A percentile compares a stretch with the other conserved stretches of the same genome.
Conservation (phyloP, 2,888 invertebrate genomes). For the Lasius fuliginosus region DNA sequence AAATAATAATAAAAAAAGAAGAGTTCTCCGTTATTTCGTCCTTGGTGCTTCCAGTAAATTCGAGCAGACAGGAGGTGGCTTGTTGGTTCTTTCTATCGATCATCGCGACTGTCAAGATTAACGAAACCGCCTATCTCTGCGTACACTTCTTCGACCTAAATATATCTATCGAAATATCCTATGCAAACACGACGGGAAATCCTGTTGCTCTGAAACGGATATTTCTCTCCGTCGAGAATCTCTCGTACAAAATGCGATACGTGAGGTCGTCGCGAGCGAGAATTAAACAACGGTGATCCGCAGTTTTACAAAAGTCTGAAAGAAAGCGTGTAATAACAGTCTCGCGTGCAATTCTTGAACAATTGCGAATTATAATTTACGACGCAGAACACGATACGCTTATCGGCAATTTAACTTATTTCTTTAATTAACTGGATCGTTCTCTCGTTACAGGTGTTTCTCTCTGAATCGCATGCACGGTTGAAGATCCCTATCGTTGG, state of each 20-base stretch:
- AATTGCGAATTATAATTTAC: slow-evolving; percentile 6
- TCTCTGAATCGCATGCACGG: background rate
- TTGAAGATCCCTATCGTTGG: background rate
- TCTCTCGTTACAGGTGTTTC: background rate
- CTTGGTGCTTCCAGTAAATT: slow-evolving; percentile 1
- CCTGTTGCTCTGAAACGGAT: background rate
- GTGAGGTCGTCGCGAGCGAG: background rate
- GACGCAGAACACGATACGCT: background rate
- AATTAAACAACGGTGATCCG: background rate
- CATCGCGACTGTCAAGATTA: background rate
- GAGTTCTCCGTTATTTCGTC: background rate
- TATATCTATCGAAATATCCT: slow-evolving; percentile 3
- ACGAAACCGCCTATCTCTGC: slow-evolving; percentile 14
- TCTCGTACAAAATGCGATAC: background rate
- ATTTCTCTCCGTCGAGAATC: background rate
- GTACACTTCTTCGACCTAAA: slow-evolving; percentile 17
- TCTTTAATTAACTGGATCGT: background rate
- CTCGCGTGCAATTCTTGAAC: background rate
- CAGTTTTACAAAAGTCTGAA: background rate
- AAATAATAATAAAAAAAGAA: background rate
- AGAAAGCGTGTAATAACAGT: slow-evolving; percentile 18
- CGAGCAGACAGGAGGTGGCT: background rate
- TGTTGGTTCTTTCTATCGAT: slow-evolving; percentile 17
- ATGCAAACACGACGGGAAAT: slow-evolving; percentile 7
- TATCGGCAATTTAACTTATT: slow-evolving; percentile 20